Conservation (phyloP, 2,797 vertebrate genomes). For the Monodelphis domestica region DNA sequence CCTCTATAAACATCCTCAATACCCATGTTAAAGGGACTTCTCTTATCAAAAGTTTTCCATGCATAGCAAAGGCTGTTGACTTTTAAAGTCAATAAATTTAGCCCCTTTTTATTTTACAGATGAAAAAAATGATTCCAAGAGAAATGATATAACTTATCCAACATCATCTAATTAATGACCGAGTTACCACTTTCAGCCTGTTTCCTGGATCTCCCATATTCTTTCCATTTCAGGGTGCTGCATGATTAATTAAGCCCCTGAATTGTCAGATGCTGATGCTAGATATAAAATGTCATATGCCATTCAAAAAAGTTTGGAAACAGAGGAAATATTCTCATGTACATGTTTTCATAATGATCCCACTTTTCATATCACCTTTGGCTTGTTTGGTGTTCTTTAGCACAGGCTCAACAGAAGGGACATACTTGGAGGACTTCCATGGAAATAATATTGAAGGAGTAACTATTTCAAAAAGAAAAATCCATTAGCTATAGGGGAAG, state of each 20-base stretch:
- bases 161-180: background rate
- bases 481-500: background rate
- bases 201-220: background rate
- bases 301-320: background rate
- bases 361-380: background rate
- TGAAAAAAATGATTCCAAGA: background rate
- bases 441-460: background rate
- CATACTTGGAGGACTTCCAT: background rate
- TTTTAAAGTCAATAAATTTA: background rate
- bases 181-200: background rate
- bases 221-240: background rate
- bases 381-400: slow-evolving; percentile 6
- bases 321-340: background rate
- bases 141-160: background rate
- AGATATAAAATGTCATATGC: background rate
- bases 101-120: background rate
- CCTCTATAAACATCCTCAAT: background rate
- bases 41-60: background rate
- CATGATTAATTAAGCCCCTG: background rate
- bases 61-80: background rate
- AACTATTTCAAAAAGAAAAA: background rate
- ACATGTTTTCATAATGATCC: background rate
- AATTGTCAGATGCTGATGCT: too few species aligned
- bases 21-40: background rate
- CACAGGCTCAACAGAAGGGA: background rate